Conservation (phyloP, 1,140 invertebrate genomes). For the Oedothorax gibbosus region DNA sequence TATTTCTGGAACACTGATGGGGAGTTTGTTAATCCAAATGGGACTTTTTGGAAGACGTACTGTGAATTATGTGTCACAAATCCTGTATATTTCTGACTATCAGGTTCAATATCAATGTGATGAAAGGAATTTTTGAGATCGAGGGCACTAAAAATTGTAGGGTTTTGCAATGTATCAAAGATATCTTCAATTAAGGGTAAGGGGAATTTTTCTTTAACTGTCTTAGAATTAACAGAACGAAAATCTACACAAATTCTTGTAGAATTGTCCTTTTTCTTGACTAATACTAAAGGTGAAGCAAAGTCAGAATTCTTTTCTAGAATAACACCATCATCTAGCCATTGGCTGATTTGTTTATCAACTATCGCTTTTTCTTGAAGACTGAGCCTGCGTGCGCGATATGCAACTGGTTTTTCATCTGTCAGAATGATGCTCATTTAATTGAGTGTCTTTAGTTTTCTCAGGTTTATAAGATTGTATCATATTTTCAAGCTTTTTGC, state of each 20-base stretch:
- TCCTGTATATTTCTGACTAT: conserved; percentile 2
- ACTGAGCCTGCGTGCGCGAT: not conserved
- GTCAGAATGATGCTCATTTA: conserved; percentile 11
- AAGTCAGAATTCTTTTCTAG: not conserved
- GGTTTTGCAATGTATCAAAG: conserved; percentile 4
- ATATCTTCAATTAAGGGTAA: conserved; percentile 19
- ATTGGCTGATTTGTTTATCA: not conserved
- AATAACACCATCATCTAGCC: not conserved
- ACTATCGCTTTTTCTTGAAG: not conserved
- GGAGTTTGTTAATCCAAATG: not conserved
- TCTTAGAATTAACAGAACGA: not conserved
- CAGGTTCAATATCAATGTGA: not conserved
- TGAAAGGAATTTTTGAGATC: conserved; percentile 15
- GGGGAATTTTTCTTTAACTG: not conserved
- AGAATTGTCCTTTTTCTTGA: not conserved
- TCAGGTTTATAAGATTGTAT: too few species aligned
- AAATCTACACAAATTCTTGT: not conserved
- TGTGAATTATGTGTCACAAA: conserved; percentile 6
- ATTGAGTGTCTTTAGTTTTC: too few species aligned
- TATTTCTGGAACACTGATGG: too few species aligned
- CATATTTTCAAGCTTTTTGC: too few species aligned
- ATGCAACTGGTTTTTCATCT: not conserved
- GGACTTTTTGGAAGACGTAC: not conserved
- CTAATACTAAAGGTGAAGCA: not conserved
- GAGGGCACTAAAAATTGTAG: conserved; percentile 6